Conservation (phyloP, 1,140 invertebrate species). For the Meteorus sp. region DNA sequence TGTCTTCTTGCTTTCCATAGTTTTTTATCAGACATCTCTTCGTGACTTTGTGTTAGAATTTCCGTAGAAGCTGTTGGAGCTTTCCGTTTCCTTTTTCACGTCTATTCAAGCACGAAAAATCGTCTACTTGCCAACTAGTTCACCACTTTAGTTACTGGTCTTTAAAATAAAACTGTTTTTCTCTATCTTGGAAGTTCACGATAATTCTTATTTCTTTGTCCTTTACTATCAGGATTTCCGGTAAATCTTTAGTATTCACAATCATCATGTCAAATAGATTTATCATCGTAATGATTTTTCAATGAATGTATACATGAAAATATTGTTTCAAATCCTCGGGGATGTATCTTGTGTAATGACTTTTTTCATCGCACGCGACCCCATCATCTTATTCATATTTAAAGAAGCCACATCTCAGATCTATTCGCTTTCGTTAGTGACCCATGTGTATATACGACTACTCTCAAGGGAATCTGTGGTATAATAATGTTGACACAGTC, state of each 20-base stretch:
- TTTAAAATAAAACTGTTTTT: too few relatives aligned
- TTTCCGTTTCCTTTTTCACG: too few relatives aligned
- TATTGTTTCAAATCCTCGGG: neutral
- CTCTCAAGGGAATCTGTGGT: constrained; percentile 45
- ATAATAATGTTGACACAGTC: constrained; percentile 51
- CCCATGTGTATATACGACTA: constrained; percentile 19
- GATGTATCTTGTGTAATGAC: neutral
- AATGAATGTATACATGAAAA: too few relatives aligned
- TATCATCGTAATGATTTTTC: neutral
- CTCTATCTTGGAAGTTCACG: too few relatives aligned
- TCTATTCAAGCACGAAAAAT: too few relatives aligned
- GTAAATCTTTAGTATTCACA: too few relatives aligned
- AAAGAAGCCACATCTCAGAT: constrained; percentile 40
- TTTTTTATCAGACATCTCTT: constrained; percentile 9
- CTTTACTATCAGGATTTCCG: too few relatives aligned
- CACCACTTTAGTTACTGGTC: too few relatives aligned
- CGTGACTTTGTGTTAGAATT: constrained; percentile 4
- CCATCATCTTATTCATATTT: constrained; percentile 38
- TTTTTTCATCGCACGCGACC: neutral
- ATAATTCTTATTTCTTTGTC: too few relatives aligned
- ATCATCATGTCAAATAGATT: neutral
- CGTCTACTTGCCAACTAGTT: too few relatives aligned
- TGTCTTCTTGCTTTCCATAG: constrained; percentile 24
- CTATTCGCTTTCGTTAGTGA: constrained; percentile 33
- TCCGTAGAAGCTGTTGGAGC: neutral